phyloP scores from a whole-genome alignment of 2,888 invertebrate species.

The Megamerina dolium region DNA sequence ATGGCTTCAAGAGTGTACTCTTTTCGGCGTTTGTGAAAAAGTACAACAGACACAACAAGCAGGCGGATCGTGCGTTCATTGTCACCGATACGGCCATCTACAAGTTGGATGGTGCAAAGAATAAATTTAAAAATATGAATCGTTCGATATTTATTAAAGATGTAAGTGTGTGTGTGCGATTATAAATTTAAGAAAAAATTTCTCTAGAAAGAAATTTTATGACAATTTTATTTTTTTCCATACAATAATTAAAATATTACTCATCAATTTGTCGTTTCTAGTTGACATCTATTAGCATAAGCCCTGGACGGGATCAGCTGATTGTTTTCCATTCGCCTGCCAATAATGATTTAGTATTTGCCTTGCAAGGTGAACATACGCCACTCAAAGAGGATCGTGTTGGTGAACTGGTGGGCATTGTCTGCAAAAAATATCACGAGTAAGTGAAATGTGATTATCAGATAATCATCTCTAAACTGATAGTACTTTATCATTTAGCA shows the following conservation, averaged over 20 bases:
- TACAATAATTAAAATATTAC: not conserved
- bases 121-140: conserved; percentile 82
- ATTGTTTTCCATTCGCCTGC: conserved; percentile 78
- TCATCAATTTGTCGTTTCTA: conserved; percentile 33
- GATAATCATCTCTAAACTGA: not conserved
- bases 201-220: not conserved
- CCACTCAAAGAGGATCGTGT: conserved; percentile 63
- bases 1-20: conserved; percentile 56
- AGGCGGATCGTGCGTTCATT: conserved; percentile 81
- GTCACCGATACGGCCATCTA: conserved; percentile 79
- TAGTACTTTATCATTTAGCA: conserved; percentile 49
- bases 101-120: conserved; percentile 70
- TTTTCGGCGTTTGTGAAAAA: conserved; percentile 49
- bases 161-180: conserved; percentile 54
- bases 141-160: conserved; percentile 75
- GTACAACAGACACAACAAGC: conserved; percentile 59
- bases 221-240: not conserved
- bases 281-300: conserved; percentile 80
- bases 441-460: conserved; percentile 49
- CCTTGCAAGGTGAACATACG: conserved; percentile 53
- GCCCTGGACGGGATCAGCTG: conserved; percentile 80
- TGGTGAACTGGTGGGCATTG: conserved; percentile 79
- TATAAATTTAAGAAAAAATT: not conserved
- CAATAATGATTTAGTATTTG: conserved; percentile 85
- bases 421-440: conserved; percentile 71